A percentile compares a stretch with the other conserved stretches of the same genome.
phyloP scores from a whole-genome alignment of 1,140 invertebrate species.

The Apis laboriosa region DNA sequence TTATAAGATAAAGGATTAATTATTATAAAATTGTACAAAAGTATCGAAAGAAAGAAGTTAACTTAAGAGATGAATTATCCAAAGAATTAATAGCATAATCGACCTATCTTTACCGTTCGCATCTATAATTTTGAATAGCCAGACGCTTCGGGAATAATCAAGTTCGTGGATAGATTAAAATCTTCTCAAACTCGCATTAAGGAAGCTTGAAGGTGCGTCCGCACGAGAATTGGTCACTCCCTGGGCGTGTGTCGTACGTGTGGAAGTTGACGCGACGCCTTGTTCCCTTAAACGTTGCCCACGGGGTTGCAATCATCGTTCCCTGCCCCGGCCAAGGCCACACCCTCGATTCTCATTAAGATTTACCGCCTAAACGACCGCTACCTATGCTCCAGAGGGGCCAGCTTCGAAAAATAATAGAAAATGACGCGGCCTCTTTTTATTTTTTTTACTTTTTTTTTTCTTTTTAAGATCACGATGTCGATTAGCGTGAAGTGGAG shows the following conservation, averaged over 20 bases:
- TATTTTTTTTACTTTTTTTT: background rate
- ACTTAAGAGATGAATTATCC: background rate
- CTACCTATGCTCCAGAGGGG: conserved; percentile 49
- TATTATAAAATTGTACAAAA: too few species aligned
- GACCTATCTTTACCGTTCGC: background rate
- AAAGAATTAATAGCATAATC: background rate
- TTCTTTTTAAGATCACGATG: conserved; percentile 32
- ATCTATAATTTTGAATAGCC: conserved; percentile 20
- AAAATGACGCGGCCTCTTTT: conserved; percentile 56
- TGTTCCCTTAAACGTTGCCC: conserved; percentile 44
- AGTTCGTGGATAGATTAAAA: conserved; percentile 24
- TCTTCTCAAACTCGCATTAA: conserved; percentile 28
- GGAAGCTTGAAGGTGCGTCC: conserved; percentile 13
- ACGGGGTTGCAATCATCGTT: conserved; percentile 57
- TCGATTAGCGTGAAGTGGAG: conserved; percentile 16
- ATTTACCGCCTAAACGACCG: conserved; percentile 64
- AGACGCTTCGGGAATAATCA: conserved; percentile 4
- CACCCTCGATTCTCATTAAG: conserved; percentile 67
- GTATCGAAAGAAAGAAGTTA: background rate
- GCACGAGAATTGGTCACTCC: conserved; percentile 9
- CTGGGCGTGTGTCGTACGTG: conserved; percentile 26
- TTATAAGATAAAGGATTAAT: too few species aligned
- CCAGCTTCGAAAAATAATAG: conserved; percentile 56
- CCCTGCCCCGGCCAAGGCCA: conserved; percentile 54
- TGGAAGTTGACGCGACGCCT: conserved; percentile 41